Percentiles rank a stretch among this genome's conserved stretches.
Evolutionary conservation across 1,140 invertebrate genomes (phyloP).

Genomic region (Brachionus sp.): DNA sequence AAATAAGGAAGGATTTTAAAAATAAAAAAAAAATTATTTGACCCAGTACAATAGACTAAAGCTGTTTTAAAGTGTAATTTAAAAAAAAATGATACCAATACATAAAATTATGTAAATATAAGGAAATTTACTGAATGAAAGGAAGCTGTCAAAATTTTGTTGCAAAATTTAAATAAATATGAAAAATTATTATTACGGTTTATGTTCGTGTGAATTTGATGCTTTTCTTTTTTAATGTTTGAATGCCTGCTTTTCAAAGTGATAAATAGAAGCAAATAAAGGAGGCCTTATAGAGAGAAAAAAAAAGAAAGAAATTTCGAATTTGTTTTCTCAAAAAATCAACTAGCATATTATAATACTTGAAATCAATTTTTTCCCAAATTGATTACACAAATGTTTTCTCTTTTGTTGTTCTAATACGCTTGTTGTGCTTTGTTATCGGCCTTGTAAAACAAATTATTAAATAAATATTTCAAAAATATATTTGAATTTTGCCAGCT

Average conservation of each 20-base stretch:
- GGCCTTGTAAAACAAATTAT: neutral
- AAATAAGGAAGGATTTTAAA: neutral
- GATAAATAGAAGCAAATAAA: slow-evolving; percentile 1
- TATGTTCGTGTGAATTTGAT: neutral
- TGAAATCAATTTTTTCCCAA: slow-evolving; percentile 4
- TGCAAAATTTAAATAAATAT: neutral
- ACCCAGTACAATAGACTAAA: neutral
- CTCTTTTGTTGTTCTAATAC: neutral
- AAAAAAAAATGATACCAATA: neutral
- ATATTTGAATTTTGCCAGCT: neutral
- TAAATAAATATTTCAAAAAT: slow-evolving; percentile 25
- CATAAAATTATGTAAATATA: neutral
- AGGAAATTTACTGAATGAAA: neutral
- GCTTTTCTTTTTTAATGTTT: neutral
- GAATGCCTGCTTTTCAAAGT: neutral
- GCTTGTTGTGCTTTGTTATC: neutral
- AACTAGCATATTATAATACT: slow-evolving; percentile 5
- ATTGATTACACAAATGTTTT: slow-evolving; percentile 28
- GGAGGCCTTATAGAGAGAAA: neutral
- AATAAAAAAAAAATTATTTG: neutral
- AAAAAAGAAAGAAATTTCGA: neutral
- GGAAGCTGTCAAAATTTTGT: neutral
- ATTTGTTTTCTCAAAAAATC: neutral
- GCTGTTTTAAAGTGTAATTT: neutral
- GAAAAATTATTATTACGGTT: slow-evolving; percentile 2